Conservation (phyloP, 1,140 invertebrate species). For the Spodoptera litura region DNA sequence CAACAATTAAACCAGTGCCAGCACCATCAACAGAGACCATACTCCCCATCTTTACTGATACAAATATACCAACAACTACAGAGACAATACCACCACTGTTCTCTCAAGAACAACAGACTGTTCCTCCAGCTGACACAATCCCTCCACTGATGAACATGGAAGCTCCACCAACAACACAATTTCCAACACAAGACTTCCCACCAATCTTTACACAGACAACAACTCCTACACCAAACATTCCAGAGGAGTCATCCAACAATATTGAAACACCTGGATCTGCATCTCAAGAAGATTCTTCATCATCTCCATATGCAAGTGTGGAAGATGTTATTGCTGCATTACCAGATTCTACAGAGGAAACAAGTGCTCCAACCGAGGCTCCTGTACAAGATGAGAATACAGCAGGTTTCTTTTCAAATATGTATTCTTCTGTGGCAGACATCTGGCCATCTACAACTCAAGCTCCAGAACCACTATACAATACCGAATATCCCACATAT, state of each 20-base stretch:
- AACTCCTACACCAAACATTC: constrained; percentile 4
- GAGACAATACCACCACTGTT: constrained; percentile 34
- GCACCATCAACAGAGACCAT: constrained; percentile 11
- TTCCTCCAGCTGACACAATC: not conserved
- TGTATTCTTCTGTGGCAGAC: constrained; percentile 69
- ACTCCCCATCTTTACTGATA: not conserved
- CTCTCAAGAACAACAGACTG: not conserved
- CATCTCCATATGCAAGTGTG: not conserved
- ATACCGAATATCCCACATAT: constrained; percentile 56
- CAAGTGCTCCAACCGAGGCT: constrained; percentile 41
- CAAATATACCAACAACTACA: constrained; percentile 22
- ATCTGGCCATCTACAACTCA: constrained; percentile 67
- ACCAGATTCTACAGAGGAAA: constrained; percentile 33
- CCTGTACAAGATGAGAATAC: constrained; percentile 55
- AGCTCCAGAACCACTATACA: constrained; percentile 65
- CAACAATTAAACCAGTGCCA: constrained; percentile 27
- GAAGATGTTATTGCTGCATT: constrained; percentile 35
- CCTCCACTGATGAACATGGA: constrained; percentile 9
- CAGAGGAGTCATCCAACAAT: not conserved
- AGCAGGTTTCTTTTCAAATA: constrained; percentile 65
- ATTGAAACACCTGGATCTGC: constrained; percentile 10
- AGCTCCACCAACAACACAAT: constrained; percentile 26
- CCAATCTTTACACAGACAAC: not conserved
- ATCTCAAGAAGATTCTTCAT: constrained; percentile 11
- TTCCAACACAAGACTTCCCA: not conserved